Conservation (phyloP, 2,113 vertebrate species). For the Arothron firmamentum region DNA sequence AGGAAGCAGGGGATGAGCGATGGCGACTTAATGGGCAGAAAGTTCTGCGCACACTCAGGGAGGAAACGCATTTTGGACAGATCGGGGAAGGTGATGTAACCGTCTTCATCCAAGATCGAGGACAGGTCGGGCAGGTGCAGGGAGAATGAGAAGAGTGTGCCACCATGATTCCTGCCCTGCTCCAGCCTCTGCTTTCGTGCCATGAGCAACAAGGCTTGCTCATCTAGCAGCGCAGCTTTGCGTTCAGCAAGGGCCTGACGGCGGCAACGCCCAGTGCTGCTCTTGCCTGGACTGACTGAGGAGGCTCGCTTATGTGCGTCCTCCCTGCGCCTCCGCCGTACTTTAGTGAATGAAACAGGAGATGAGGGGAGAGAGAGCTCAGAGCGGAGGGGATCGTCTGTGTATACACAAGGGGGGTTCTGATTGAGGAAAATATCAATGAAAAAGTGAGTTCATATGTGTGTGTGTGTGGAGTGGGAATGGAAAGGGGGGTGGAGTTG, state of each 20-base stretch:
- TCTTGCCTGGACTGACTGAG: conserved; percentile 67
- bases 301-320: conserved; percentile 66
- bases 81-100: conserved; percentile 93
- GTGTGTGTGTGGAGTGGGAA: conserved; percentile 26
- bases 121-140: conserved; percentile 94
- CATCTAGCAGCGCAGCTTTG: conserved; percentile 75
- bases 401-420: conserved; percentile 75
- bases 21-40: conserved; percentile 90
- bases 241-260: conserved; percentile 74
- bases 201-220: conserved; percentile 78
- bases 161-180: conserved; percentile 64
- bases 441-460: conserved; percentile 47
- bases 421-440: conserved; percentile 62
- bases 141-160: conserved; percentile 96
- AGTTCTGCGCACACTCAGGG: conserved; percentile 87
- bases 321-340: conserved; percentile 87
- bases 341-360: conserved; percentile 77
- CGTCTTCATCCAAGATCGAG: conserved; percentile 90
- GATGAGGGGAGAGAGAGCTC: conserved; percentile 78
- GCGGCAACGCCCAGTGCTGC: conserved; percentile 49
- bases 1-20: conserved; percentile 97
- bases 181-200: conserved; percentile 80
- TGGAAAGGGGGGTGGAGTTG: conserved; percentile 44
- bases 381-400: conserved; percentile 73
- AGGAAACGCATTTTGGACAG: conserved; percentile 88